Evolutionary conservation across 2,888 invertebrate species (phyloP), one percentile per base, ranked within the genome.

Genomic region (Lasioglossum vierecki): DNA sequence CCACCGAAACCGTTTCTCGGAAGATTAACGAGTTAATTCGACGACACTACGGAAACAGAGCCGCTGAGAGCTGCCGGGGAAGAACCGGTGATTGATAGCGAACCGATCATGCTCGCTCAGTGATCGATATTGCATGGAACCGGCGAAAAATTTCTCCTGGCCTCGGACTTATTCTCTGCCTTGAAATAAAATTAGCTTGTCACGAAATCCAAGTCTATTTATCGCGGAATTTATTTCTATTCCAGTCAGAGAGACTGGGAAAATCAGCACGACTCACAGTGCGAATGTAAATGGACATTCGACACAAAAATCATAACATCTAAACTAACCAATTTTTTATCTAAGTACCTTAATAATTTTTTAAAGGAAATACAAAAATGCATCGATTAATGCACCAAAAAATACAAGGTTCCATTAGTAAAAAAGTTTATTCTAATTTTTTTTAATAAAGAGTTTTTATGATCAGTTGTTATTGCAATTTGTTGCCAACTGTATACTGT

Each of bases 11-110:
- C 57, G 80, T 76, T 80, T 74, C 71, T n/a, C 30, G 60, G 66
- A 72, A 77, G 46, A 76, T 78, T 63, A 68, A 60, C 77, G 76
- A 57, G 78, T 80, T 72, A 80, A 74, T 84, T 76, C 76, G 66
- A 11, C 53, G 60, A 39, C 35, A 30, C 60, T 46, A 74, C 68
- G 53, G 60, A 18, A 70, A 26, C 70, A 57, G 49, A 18, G 63
- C 39, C 46, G 46, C 39, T 49, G 44, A 49, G n/a, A 53, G 8
- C 13, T 35, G 26, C 53, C 60, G 6, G 39, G 11, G 44, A 22
- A 8, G n/a, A 30, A 39, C 63, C 49, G 15, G n/a, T 35, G 30
- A 76, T 39, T 9, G 68, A 30, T 41, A 46, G 30, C 30, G 3
- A 72, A 2, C 13, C 46, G 30, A 46, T 72, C 15, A 46, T 41